These are phyloP conservation scores for Hypsibius dujardini DNA, from an alignment of 1,140 invertebrate genomes.

Conservation along the genomic window DNA sequence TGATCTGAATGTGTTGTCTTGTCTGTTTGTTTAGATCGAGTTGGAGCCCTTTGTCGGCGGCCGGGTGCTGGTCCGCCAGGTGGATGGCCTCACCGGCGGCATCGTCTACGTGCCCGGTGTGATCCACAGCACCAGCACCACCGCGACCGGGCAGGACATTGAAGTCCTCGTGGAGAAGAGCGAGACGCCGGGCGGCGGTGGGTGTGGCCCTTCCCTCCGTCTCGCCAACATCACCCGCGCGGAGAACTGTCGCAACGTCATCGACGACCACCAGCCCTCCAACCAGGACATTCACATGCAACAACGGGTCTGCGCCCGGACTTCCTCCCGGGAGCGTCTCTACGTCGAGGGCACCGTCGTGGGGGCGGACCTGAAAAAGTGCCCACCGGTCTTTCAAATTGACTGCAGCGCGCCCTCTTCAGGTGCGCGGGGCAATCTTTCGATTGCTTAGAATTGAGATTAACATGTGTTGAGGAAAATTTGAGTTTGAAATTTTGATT, in stretches of 20 bases:
- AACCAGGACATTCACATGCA: conserved; percentile 51
- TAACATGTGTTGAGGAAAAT: no score
- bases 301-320: conserved; percentile 43
- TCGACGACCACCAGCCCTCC: conserved; percentile 75
- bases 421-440: conserved; percentile 21
- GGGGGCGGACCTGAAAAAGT: conserved; percentile 47
- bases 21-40: neutral
- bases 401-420: conserved; percentile 43
- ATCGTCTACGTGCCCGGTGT: conserved; percentile 64
- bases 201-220: conserved; percentile 33
- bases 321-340: conserved; percentile 40
- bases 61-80: conserved; percentile 11
- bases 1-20: no score
- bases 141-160: conserved; percentile 42
- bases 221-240: conserved; percentile 38
- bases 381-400: conserved; percentile 53
- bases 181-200: conserved; percentile 42
- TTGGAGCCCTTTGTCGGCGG: neutral
- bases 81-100: conserved; percentile 31
- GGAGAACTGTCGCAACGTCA: conserved; percentile 61
- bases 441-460: no score
- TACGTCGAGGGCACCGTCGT: conserved; percentile 57
- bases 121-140: conserved; percentile 41
- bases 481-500: no score
- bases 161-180: conserved; percentile 49